Evolutionary conservation across 2,113 vertebrate genomes (phyloP).

Genomic region (Delphinus delphis): DNA sequence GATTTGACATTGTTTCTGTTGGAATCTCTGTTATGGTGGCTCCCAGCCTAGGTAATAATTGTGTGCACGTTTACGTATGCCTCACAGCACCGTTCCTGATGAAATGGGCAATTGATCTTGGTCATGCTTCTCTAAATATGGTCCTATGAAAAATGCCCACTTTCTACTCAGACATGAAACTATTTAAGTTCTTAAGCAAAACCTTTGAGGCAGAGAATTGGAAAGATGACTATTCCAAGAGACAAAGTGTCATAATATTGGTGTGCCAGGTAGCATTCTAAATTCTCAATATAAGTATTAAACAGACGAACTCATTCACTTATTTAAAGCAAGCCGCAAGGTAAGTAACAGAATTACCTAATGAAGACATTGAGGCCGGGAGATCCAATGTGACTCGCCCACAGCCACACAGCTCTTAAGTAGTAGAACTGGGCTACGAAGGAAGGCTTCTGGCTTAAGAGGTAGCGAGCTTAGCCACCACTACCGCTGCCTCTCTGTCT

Average conservation of each 20-base stretch:
- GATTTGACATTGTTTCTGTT: neutral
- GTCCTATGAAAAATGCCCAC: neutral
- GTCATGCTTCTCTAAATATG: fast-evolving
- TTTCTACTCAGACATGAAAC: neutral
- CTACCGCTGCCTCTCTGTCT: neutral
- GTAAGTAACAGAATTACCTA: neutral
- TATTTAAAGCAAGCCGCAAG: neutral
- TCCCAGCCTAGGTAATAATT: fast-evolving
- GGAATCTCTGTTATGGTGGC: no score
- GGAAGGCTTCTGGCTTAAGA: neutral
- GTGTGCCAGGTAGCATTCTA: neutral
- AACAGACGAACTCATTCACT: neutral
- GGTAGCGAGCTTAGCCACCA: neutral
- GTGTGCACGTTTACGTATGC: neutral
- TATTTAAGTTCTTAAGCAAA: neutral
- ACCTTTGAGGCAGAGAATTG: neutral
- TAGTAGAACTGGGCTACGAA: neutral
- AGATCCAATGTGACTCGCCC: neutral
- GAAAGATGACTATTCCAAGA: neutral
- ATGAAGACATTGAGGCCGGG: fast-evolving
- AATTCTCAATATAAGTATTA: neutral
- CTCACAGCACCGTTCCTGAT: fast-evolving
- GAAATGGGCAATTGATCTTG: neutral
- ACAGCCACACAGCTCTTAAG: neutral
- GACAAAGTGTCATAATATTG: neutral